phyloP scores from a whole-genome alignment of 1,140 invertebrate genomes.

The Eriosoma lanigerum region DNA sequence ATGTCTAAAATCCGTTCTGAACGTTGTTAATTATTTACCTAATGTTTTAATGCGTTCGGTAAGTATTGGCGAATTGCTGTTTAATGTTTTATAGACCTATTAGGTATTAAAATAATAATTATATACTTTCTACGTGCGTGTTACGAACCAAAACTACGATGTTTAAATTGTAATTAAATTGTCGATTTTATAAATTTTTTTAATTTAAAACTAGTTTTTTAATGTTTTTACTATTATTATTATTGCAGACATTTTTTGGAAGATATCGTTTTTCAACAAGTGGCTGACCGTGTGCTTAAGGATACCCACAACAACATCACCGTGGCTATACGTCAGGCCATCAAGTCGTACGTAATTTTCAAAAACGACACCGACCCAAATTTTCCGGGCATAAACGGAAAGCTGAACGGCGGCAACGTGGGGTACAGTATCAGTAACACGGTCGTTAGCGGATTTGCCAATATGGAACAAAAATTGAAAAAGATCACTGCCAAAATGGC shows the following conservation, averaged over 20 bases:
- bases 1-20: too few species aligned
- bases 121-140: too few species aligned
- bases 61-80: too few species aligned
- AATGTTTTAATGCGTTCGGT: too few species aligned
- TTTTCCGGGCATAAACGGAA: background rate
- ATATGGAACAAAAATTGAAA: constrained; percentile 29
- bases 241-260: constrained; percentile 13
- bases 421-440: constrained; percentile 9
- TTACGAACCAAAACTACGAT: too few species aligned
- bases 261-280: constrained; percentile 25
- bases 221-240: constrained; percentile 8
- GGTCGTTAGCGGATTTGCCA: background rate
- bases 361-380: background rate
- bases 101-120: too few species aligned
- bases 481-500: constrained; percentile 18
- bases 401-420: background rate
- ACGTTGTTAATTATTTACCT: too few species aligned
- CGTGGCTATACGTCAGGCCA: background rate
- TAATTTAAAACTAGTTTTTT: background rate
- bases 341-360: background rate
- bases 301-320: constrained; percentile 32
- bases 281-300: constrained; percentile 7
- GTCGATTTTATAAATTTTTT: background rate
- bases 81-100: too few species aligned
- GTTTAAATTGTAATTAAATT: background rate